Evolutionary conservation across 2,113 vertebrate species (phyloP), one percentile per base, ranked within the genome.

Genomic region (Sander vitreus): DNA sequence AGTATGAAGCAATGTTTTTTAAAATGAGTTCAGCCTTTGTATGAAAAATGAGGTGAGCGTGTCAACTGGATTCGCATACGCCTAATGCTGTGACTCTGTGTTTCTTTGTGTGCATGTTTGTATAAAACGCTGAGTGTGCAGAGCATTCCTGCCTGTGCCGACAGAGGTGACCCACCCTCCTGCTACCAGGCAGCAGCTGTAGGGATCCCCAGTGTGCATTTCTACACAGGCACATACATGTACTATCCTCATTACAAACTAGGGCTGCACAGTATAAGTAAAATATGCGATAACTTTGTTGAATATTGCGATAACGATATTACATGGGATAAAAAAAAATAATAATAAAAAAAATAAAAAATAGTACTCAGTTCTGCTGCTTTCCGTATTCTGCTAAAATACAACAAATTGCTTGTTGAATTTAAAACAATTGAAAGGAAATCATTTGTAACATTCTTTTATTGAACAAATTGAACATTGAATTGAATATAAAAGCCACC

Each of bases 121-220:
- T 12, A 6, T 36, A 53, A 86, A 89, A 67, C 45, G 89, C 90
- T 80, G 89, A 93, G 81, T 80, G 70, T 76, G 91, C 85, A 75
- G 78, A 85, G 59, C 76, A 68, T 90, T 87, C 85, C 86, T 78
- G 73, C 27, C 30, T 87, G 66, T 84, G 68, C 85, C 84, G 82
- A 88, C 67, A 85, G 76, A 71, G 67, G 79, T 51, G 85, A 88
- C 53, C 83, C 83, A 59, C 81, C 87, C 87, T 58, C 77, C 50
- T 76, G 81, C 79, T 79, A 82, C 70, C 77, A 80, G 21, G 57
- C 82, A 74, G 87, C 84, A 83, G 90, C 74, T 82, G 73, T 53
- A 85, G 21, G 8, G 63, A 77, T 78, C 66, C 57, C 47, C 69
- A 57, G 48, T 39, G 59, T 78, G 48, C 71, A 75, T 79, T 79